phyloP scores from a whole-genome alignment of 2,888 invertebrate genomes.

The Tricholauxania praeusta region DNA sequence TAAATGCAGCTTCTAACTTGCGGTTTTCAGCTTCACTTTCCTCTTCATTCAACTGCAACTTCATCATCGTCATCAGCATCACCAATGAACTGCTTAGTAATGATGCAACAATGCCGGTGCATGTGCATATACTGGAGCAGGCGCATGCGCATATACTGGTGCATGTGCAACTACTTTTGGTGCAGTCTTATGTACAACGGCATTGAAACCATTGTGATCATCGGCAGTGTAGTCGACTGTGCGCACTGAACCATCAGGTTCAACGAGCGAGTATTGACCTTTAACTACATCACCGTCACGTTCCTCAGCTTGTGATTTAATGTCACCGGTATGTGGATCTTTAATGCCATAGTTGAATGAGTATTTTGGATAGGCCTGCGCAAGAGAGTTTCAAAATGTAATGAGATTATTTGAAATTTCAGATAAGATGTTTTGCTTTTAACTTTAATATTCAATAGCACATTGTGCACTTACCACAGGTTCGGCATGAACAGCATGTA shows the following conservation, averaged over 20 bases:
- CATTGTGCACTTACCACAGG: constrained; percentile 54
- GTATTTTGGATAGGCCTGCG: constrained; percentile 77
- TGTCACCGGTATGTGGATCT: constrained; percentile 79
- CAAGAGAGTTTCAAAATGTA: background rate
- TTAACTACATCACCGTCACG: constrained; percentile 80
- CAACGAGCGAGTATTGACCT: constrained; percentile 73
- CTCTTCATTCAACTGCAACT: constrained; percentile 11
- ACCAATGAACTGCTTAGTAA: constrained; percentile 57
- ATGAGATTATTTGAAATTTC: background rate
- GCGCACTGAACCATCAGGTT: constrained; percentile 69
- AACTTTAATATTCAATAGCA: background rate
- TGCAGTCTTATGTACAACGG: constrained; percentile 76
- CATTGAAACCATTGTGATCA: constrained; percentile 79
- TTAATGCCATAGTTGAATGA: constrained; percentile 79
- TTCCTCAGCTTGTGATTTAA: constrained; percentile 77
- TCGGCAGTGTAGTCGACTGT: constrained; percentile 78
- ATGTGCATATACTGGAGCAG: constrained; percentile 66
- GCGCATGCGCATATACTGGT: constrained; percentile 58
- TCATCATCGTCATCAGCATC: constrained; percentile 38
- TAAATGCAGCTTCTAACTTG: constrained; percentile 28
- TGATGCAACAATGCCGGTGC: constrained; percentile 66
- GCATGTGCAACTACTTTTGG: constrained; percentile 68
- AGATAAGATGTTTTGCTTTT: background rate
- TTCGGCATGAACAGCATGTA: constrained; percentile 53
- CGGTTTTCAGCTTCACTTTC: constrained; percentile 27